Evolutionary conservation across 2,888 invertebrate species (phyloP).

Genomic region (Steinernema carpocapsae): DNA sequence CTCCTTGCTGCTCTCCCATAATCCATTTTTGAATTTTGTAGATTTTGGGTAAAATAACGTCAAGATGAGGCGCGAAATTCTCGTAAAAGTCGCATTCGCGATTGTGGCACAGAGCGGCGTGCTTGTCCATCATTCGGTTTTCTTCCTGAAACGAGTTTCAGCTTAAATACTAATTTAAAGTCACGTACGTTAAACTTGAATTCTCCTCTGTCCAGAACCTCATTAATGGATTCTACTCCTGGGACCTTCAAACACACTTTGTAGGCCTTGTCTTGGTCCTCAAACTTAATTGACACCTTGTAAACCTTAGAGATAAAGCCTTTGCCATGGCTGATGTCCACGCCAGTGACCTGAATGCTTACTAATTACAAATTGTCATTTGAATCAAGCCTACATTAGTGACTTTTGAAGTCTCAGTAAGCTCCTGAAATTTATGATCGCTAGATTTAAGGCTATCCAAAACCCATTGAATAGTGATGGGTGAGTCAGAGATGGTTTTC

Average conservation of each 20-base stretch:
- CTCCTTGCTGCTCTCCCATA: not conserved
- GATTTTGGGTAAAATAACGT: not conserved
- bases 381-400: not conserved
- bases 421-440: not conserved
- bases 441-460: not conserved
- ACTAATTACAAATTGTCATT: not conserved
- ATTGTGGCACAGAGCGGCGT: too few species aligned
- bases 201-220: too few species aligned
- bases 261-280: not conserved
- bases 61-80: not conserved
- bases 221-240: too few species aligned
- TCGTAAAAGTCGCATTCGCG: constrained; percentile 10
- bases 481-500: not conserved
- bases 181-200: too few species aligned
- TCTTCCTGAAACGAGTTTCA: too few species aligned
- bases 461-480: not conserved
- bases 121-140: too few species aligned
- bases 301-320: constrained; percentile 15
- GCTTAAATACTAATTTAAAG: too few species aligned
- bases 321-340: constrained; percentile 16
- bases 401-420: not conserved
- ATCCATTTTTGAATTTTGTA: not conserved
- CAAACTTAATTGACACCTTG: not conserved
- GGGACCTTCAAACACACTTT: not conserved
- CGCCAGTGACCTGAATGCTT: not conserved